Percentiles rank a stretch among this genome's conserved stretches.
phyloP scores from a whole-genome alignment of 2,797 vertebrate genomes.

The Rhodeus uyekii region DNA sequence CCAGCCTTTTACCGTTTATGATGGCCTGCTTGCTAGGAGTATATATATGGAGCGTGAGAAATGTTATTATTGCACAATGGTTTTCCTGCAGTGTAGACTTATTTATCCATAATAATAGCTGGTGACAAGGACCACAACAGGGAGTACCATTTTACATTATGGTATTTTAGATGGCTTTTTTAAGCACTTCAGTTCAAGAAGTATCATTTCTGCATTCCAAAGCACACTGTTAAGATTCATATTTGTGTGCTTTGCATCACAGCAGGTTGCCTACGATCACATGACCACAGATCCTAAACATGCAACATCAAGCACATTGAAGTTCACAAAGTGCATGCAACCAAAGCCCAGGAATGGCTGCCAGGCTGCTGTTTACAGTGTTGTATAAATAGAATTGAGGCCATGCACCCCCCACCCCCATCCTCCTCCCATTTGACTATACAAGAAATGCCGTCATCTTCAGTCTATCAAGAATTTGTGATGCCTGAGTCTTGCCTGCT shows the following conservation, averaged over 20 bases:
- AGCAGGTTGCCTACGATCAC: slow-evolving; percentile 2
- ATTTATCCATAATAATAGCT: background rate
- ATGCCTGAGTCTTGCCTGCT: slow-evolving; percentile 8
- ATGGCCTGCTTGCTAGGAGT: background rate
- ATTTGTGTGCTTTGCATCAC: slow-evolving; percentile 2
- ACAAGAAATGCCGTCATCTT: slow-evolving; percentile 9
- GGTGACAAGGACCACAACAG: background rate
- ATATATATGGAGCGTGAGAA: background rate
- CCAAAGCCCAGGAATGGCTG: background rate
- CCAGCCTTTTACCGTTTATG: background rate
- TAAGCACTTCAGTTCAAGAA: background rate
- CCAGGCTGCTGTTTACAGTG: slow-evolving; percentile 24
- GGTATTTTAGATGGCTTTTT: background rate
- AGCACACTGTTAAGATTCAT: background rate
- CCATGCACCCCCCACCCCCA: slow-evolving; percentile 15
- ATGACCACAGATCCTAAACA: background rate
- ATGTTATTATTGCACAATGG: slow-evolving; percentile 14
- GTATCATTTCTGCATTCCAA: background rate
- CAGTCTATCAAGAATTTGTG: slow-evolving; percentile 12
- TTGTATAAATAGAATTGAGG: slow-evolving; percentile 51
- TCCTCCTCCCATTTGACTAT: slow-evolving; percentile 14
- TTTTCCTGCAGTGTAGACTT: background rate
- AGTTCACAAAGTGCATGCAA: background rate
- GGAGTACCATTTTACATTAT: background rate
- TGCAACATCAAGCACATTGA: slow-evolving; percentile 3